phyloP scores from a whole-genome alignment of 2,113 vertebrate species.

The Podocnemis expansa region DNA sequence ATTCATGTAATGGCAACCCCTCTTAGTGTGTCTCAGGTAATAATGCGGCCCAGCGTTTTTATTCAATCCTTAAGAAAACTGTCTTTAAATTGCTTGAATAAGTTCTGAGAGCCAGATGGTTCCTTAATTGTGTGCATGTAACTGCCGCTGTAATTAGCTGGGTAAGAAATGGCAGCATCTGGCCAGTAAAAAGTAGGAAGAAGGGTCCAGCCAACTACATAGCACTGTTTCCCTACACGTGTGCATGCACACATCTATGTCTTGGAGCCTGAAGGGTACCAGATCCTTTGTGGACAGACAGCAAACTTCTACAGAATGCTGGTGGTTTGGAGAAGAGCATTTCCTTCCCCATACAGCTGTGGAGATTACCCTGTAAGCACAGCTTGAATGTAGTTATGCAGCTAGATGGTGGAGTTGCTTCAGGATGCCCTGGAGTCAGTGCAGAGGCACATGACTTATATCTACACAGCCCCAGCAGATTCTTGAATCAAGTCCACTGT shows the following conservation, averaged over 20 bases:
- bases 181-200: neutral
- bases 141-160: neutral
- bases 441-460: neutral
- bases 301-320: neutral
- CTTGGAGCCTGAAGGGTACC: neutral
- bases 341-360: neutral
- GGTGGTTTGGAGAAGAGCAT: neutral
- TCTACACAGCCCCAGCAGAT: neutral
- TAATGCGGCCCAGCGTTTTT: neutral
- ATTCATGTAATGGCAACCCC: neutral
- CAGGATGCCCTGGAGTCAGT: neutral
- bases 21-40: neutral
- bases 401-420: neutral
- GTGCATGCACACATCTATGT: neutral
- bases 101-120: neutral
- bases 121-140: neutral
- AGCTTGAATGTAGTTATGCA: neutral
- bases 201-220: neutral
- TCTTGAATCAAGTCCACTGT: neutral
- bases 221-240: neutral
- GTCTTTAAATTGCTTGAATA: neutral
- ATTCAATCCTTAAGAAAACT: neutral
- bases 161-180: neutral
- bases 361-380: neutral
- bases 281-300: neutral